Conservation (phyloP, 2,113 vertebrate species). For the Taurulus bubalis region DNA sequence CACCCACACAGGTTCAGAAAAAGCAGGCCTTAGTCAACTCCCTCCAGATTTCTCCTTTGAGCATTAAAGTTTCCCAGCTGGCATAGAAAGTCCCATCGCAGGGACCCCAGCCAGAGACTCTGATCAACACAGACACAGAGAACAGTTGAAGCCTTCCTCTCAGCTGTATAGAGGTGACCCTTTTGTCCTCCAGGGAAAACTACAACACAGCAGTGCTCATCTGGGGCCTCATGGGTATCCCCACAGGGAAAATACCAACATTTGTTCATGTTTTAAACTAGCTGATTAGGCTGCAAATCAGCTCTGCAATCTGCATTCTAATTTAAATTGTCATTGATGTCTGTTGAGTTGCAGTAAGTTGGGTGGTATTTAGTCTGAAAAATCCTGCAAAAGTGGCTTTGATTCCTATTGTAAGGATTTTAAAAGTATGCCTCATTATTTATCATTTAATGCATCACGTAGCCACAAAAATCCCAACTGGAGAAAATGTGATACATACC, state of each 20-base stretch:
- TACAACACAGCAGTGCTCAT: conserved; percentile 20
- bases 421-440: background rate
- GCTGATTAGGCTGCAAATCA: conserved; percentile 22
- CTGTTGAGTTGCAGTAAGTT: background rate
- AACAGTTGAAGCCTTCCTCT: conserved; percentile 17
- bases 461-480: background rate
- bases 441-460: background rate
- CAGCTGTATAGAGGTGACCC: conserved; percentile 1
- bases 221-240: conserved; percentile 31
- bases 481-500: background rate
- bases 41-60: background rate
- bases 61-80: background rate
- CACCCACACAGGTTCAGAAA: background rate
- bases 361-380: background rate
- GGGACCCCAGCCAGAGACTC: background rate
- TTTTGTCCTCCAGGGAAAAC: conserved; percentile 29
- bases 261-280: conserved; percentile 10
- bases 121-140: background rate
- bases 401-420: background rate
- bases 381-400: background rate
- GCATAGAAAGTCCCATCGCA: background rate
- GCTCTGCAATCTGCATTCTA: background rate
- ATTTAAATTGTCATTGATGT: background rate
- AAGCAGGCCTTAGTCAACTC: background rate
- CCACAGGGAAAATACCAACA: conserved; percentile 32